Conservation (phyloP, 2,797 vertebrate species). For the Otus scops region DNA sequence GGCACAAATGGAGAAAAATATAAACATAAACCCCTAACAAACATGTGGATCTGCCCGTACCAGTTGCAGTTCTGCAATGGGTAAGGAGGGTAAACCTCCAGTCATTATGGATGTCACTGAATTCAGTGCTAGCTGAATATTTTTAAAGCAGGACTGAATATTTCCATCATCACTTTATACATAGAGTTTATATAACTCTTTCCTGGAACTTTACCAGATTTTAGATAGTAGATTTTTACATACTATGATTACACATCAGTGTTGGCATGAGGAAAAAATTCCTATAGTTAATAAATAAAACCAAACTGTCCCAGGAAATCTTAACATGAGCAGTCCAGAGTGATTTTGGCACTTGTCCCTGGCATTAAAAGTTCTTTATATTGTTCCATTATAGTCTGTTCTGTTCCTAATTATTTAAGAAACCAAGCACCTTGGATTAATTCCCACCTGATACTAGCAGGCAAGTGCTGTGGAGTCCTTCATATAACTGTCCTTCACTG, state of each 20-base stretch:
- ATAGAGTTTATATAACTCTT: neutral
- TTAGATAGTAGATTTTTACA: neutral
- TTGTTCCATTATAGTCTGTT: neutral
- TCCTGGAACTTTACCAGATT: neutral
- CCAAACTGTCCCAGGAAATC: neutral
- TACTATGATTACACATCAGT: neutral
- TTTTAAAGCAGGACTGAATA: neutral
- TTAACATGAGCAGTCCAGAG: neutral
- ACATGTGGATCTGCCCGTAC: neutral
- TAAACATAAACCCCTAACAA: neutral
- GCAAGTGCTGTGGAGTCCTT: neutral
- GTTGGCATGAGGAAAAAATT: neutral
- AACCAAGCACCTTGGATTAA: neutral
- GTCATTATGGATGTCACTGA: neutral
- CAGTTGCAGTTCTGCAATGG: neutral
- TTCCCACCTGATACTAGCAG: neutral
- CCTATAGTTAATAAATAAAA: slow-evolving; percentile 32
- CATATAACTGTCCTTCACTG: neutral
- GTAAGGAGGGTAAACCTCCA: neutral
- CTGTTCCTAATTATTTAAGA: slow-evolving; percentile 19
- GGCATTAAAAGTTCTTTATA: neutral
- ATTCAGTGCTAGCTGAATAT: neutral
- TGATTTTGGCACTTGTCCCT: neutral
- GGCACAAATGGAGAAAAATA: neutral
- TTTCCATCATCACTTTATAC: neutral